Evolutionary conservation across 1,140 invertebrate species (phyloP).

Genomic region (Drosophila bifasciata): DNA sequence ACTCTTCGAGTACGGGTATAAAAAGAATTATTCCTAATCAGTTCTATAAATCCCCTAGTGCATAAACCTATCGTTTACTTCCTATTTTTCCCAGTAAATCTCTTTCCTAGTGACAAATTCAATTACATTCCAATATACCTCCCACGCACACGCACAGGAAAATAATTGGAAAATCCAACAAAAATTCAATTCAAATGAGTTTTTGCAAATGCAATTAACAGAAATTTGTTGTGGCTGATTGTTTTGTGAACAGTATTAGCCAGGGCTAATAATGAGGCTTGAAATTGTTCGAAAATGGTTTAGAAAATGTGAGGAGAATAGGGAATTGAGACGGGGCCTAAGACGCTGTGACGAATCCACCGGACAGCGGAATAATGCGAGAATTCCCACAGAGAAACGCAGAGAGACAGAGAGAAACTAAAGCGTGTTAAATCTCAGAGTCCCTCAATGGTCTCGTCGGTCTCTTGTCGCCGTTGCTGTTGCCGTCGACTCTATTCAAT

Average conservation of each 20-base stretch:
- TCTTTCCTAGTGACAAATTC: neutral
- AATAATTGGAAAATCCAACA: neutral
- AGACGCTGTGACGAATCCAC: slow-evolving; percentile 45
- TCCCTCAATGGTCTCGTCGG: slow-evolving; percentile 46
- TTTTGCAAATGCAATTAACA: slow-evolving; percentile 42
- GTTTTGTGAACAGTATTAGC: slow-evolving; percentile 3
- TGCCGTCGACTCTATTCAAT: slow-evolving; percentile 23
- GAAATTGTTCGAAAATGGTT: slow-evolving; percentile 54
- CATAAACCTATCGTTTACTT: neutral
- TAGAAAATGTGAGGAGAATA: slow-evolving; percentile 9
- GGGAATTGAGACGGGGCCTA: slow-evolving; percentile 13
- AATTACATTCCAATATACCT: neutral
- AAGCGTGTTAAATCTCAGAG: slow-evolving; percentile 68
- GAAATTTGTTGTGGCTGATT: slow-evolving; percentile 53
- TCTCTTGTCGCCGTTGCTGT: slow-evolving; percentile 2
- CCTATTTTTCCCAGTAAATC: neutral
- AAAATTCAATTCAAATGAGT: slow-evolving; percentile 48
- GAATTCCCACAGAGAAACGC: slow-evolving; percentile 31
- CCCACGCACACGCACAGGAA: neutral
- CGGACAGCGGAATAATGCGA: slow-evolving; percentile 21
- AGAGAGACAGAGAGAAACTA: slow-evolving; percentile 29
- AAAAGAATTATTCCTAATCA: neutral
- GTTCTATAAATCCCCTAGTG: too few relatives aligned
- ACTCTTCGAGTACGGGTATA: too few relatives aligned
- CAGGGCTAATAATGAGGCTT: slow-evolving; percentile 66